Evolutionary conservation across 2,888 invertebrate genomes (phyloP).

Genomic region (Tupiocoris notatus): DNA sequence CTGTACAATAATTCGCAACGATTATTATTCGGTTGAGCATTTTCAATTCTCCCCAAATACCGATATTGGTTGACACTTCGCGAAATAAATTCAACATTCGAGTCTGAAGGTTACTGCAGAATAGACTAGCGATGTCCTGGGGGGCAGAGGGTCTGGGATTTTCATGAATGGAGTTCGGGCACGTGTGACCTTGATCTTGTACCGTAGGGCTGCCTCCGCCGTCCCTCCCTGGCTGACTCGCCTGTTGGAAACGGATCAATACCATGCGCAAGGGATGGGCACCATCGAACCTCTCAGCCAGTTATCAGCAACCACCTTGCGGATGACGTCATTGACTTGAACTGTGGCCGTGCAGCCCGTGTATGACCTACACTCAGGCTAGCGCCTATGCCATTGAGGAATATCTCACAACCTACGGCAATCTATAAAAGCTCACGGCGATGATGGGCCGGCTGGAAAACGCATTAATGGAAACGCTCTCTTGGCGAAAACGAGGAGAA

Average conservation of each 20-base stretch:
- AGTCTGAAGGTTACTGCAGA: no score
- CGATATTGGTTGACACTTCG: no score
- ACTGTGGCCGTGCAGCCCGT: not conserved
- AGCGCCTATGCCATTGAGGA: not conserved
- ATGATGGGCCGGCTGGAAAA: no score
- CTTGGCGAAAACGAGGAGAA: no score
- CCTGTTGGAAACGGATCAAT: no score
- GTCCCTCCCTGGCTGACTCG: no score
- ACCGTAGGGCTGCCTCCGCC: not conserved
- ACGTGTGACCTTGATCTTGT: slow-evolving; percentile 28
- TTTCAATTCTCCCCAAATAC: no score
- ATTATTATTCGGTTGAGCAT: no score
- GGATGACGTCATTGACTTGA: not conserved
- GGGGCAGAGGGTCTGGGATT: not conserved
- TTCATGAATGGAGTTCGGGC: slow-evolving; percentile 21
- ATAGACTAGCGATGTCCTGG: not conserved
- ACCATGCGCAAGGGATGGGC: not conserved
- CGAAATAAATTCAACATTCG: no score
- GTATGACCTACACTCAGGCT: not conserved
- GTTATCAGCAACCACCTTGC: not conserved
- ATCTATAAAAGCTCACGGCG: no score
- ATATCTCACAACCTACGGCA: not conserved
- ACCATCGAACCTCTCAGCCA: not conserved
- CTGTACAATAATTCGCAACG: no score
- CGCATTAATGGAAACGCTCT: no score